Percentiles rank a stretch among this genome's conserved stretches.
These are phyloP conservation scores for Osmerus mordax DNA, from an alignment of 2,113 vertebrate species.

Conservation along the genomic window DNA sequence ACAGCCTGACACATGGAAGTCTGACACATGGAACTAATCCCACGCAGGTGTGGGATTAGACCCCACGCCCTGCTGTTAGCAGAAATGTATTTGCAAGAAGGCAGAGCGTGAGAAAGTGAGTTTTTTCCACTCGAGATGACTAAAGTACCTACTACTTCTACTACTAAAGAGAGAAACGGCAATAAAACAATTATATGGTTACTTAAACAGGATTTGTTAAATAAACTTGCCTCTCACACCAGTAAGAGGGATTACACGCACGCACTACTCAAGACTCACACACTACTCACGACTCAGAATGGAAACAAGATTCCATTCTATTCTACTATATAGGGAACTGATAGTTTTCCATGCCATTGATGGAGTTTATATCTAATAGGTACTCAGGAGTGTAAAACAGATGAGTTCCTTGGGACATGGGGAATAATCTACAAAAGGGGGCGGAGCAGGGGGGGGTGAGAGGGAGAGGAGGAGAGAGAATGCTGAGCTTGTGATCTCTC, in stretches of 20 bases:
- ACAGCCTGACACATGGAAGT: neutral
- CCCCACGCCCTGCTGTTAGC: no score
- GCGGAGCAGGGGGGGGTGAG: neutral
- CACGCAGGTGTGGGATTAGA: no score
- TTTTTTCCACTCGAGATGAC: neutral
- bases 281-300: no score
- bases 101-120: neutral
- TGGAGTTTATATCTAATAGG: neutral
- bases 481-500: no score
- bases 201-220: no score
- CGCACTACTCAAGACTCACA: no score
- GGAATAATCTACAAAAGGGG: slow-evolving; percentile 20
- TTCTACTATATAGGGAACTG: neutral
- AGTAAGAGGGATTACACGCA: neutral
- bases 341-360: neutral
- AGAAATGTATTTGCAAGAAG: neutral
- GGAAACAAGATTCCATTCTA: neutral
- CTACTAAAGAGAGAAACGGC: no score
- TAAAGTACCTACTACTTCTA: neutral
- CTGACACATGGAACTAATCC: no score
- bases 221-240: no score
- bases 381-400: neutral
- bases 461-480: no score
- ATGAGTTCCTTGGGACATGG: neutral
- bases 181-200: no score